These are phyloP conservation scores for Cacoxenus indagator DNA, from an alignment of 2,888 invertebrate genomes.

Conservation along the genomic window DNA sequence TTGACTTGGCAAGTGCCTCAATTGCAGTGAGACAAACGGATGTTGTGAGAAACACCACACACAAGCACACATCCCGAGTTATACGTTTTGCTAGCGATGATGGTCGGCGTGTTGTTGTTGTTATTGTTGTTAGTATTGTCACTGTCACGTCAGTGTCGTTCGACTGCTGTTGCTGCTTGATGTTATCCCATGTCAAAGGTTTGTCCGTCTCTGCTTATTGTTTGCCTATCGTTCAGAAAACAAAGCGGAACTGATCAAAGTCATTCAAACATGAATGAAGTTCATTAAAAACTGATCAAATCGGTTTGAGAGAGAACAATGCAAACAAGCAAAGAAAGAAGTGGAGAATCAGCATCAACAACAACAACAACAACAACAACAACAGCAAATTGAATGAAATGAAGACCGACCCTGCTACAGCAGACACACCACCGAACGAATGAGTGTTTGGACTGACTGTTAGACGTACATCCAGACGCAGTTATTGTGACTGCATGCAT, in stretches of 20 bases:
- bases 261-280: slow-evolving; percentile 66
- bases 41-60: no score
- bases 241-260: slow-evolving; percentile 64
- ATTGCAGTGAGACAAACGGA: no score
- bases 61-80: no score
- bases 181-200: slow-evolving; percentile 54
- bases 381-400: slow-evolving; percentile 25
- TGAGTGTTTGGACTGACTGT: background rate
- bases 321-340: slow-evolving; percentile 54
- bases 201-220: slow-evolving; percentile 37
- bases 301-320: slow-evolving; percentile 61
- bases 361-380: slow-evolving; percentile 37
- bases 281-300: slow-evolving; percentile 69
- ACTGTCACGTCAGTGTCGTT: background rate
- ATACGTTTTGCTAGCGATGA: no score
- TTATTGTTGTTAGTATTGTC: background rate
- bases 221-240: slow-evolving; percentile 28
- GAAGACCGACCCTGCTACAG: slow-evolving; percentile 20
- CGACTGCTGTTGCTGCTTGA: background rate
- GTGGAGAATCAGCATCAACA: slow-evolving; percentile 33
- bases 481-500: slow-evolving; percentile 13
- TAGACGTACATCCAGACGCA: slow-evolving; percentile 32
- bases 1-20: no score
- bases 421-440: slow-evolving; percentile 33
- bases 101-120: no score